Conservation (phyloP, 2,113 vertebrate genomes). For the Illadopsis cleaveri region DNA sequence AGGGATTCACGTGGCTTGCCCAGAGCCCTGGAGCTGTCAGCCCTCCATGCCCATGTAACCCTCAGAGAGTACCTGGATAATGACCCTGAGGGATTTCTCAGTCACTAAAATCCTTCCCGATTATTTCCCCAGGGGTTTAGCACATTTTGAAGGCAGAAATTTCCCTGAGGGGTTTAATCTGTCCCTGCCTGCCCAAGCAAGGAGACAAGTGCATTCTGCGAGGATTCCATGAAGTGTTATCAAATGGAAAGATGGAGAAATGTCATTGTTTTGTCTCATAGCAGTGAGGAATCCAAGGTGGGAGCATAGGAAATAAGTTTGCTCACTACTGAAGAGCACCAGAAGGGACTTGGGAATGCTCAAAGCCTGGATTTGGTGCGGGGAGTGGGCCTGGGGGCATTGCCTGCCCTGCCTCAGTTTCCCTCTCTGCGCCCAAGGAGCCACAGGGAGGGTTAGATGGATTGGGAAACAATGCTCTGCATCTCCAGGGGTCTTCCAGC, state of each 20-base stretch:
- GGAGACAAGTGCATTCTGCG: background rate
- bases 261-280: rapidly evolving
- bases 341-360: background rate
- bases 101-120: background rate
- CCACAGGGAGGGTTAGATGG: background rate
- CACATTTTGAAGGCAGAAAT: background rate
- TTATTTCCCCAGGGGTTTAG: background rate
- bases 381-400: rapidly evolving
- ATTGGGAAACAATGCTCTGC: background rate
- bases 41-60: background rate
- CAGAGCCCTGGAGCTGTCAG: background rate
- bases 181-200: background rate
- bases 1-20: background rate
- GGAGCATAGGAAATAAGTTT: background rate
- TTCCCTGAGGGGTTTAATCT: background rate
- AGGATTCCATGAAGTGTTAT: too few relatives aligned
- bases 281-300: rapidly evolving
- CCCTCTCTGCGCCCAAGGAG: background rate
- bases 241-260: background rate
- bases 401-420: background rate
- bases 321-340: background rate
- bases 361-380: background rate
- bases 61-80: background rate
- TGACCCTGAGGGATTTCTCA: background rate
- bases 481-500: background rate